These are phyloP conservation scores for Brachyptera risi DNA, from an alignment of 2,888 invertebrate species.

Conservation along the genomic window DNA sequence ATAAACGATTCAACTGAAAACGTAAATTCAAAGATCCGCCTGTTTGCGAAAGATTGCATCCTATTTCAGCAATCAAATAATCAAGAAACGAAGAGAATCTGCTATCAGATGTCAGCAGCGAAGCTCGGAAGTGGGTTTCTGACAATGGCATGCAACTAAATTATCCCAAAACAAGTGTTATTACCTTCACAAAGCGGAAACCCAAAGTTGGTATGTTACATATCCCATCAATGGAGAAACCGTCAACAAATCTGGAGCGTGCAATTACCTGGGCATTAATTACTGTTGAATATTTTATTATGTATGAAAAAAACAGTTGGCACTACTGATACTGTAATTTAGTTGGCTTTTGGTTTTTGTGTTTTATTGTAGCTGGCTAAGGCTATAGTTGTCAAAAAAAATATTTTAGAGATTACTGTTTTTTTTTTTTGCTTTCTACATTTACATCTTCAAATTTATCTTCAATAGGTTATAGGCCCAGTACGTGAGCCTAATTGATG, in stretches of 20 bases:
- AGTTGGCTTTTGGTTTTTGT: too few relatives aligned
- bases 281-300: too few relatives aligned
- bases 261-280: not conserved
- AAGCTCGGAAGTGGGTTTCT: not conserved
- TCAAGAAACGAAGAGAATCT: not conserved
- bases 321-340: too few relatives aligned
- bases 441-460: too few relatives aligned
- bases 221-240: not conserved
- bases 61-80: not conserved
- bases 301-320: too few relatives aligned
- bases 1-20: not conserved
- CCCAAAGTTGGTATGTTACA: not conserved
- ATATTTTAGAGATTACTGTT: too few relatives aligned
- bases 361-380: too few relatives aligned
- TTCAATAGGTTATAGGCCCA: too few relatives aligned
- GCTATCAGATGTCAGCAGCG: not conserved
- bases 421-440: too few relatives aligned
- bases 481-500: too few relatives aligned
- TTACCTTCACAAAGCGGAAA: not conserved
- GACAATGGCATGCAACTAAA: not conserved
- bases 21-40: not conserved
- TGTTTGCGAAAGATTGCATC: not conserved
- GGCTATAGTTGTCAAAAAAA: too few relatives aligned
- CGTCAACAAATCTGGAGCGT: not conserved
- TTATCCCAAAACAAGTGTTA: not conserved